These are phyloP conservation scores for Hexactinellida sp. DNA, from an alignment of 37 sponge, comb jelly and placozoan genomes.

Conservation along the genomic window DNA sequence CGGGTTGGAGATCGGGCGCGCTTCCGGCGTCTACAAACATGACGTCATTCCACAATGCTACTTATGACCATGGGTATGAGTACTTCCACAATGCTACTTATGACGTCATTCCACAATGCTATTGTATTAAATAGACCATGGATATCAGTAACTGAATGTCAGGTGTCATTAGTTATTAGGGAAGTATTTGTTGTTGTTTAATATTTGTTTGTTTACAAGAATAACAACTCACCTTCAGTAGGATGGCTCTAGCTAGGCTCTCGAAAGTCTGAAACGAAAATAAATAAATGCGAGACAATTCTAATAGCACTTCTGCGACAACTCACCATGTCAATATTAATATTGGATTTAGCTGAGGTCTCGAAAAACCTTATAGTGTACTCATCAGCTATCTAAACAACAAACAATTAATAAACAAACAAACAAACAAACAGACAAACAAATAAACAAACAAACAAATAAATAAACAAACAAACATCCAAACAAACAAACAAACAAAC, in stretches of 20 bases:
- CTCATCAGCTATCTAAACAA: slow-evolving; percentile 8
- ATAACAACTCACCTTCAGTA: neutral
- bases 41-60: neutral
- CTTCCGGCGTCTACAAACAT: neutral
- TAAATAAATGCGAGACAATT: neutral
- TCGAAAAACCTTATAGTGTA: neutral
- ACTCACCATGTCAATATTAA: neutral
- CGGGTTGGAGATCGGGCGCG: neutral
- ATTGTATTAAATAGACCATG: too few relatives aligned
- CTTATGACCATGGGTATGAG: neutral
- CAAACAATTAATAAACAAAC: neutral
- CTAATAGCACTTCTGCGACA: neutral
- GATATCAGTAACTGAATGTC: too few relatives aligned
- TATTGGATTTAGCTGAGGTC: neutral
- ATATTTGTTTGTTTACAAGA: too few relatives aligned
- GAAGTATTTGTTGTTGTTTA: too few relatives aligned
- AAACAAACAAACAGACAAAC: neutral
- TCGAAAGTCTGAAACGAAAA: neutral
- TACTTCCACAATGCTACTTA: too few relatives aligned
- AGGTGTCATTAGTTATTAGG: too few relatives aligned
- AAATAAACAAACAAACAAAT: neutral
- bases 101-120: too few relatives aligned
- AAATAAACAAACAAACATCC: neutral
- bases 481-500: neutral
- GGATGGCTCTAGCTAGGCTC: neutral